phyloP scores from a whole-genome alignment of 1,140 invertebrate genomes.

The Latrodectus geometricus region DNA sequence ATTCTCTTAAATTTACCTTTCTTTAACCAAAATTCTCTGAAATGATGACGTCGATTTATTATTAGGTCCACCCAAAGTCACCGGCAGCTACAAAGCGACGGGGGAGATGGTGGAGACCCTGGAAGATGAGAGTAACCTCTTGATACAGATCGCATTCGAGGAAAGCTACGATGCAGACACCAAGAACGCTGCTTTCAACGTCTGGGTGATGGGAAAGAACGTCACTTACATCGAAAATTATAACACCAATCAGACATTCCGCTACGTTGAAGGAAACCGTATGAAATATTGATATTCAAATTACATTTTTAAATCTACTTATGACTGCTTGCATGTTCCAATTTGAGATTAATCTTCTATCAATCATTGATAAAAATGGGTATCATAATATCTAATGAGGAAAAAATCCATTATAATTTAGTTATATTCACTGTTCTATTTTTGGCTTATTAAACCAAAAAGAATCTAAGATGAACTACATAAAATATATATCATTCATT shows the following conservation, averaged over 20 bases:
- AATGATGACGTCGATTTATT: neutral
- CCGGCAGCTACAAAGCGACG: constrained; percentile 26
- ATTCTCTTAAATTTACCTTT: too few relatives aligned
- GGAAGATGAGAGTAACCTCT: neutral
- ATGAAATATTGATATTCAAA: neutral
- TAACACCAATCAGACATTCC: constrained; percentile 36
- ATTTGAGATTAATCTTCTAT: neutral
- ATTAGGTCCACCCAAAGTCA: constrained; percentile 1
- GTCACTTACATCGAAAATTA: constrained; percentile 40
- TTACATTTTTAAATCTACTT: neutral
- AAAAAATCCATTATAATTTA: too few relatives aligned
- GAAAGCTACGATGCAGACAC: constrained; percentile 25
- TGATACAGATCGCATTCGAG: constrained; percentile 26
- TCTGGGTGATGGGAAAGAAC: constrained; percentile 27
- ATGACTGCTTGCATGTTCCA: too few relatives aligned
- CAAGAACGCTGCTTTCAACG: constrained; percentile 18
- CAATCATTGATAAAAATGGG: neutral
- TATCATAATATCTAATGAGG: neutral
- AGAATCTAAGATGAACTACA: too few relatives aligned
- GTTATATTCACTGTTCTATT: too few relatives aligned
- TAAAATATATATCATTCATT: too few relatives aligned
- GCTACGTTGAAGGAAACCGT: neutral
- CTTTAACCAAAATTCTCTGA: too few relatives aligned
- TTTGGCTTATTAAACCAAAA: too few relatives aligned
- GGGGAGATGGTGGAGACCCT: constrained; percentile 35